Conservation (phyloP, 1,140 invertebrate species). For the Drosophila sucinea region DNA sequence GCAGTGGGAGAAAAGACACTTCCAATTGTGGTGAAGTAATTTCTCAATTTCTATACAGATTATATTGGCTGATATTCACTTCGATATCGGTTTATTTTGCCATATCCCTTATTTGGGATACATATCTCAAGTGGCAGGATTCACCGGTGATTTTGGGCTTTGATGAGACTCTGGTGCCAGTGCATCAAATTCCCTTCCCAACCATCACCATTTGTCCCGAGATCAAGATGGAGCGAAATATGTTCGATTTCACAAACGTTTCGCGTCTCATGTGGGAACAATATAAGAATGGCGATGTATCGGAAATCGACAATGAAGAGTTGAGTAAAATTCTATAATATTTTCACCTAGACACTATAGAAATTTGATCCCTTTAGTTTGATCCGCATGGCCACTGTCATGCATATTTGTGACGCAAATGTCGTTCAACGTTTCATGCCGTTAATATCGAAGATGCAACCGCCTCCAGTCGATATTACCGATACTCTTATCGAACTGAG, state of each 20-base stretch:
- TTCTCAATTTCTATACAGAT: constrained; percentile 31
- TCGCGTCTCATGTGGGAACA: constrained; percentile 66
- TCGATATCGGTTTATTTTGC: constrained; percentile 76
- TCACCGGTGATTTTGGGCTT: constrained; percentile 87
- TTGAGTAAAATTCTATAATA: constrained; percentile 55
- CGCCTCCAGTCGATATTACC: constrained; percentile 32
- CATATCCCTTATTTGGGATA: constrained; percentile 84
- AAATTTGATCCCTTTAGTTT: constrained; percentile 34
- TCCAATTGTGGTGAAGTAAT: background rate
- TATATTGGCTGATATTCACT: constrained; percentile 77
- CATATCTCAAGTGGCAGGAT: constrained; percentile 86
- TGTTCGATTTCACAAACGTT: constrained; percentile 85
- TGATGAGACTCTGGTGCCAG: constrained; percentile 85
- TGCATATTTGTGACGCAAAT: constrained; percentile 76
- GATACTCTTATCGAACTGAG: constrained; percentile 67
- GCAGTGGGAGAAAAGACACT: no score
- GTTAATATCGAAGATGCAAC: constrained; percentile 43
- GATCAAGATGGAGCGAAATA: constrained; percentile 85
- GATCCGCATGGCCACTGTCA: constrained; percentile 58
- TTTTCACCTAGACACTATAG: background rate
- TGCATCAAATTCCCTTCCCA: constrained; percentile 86
- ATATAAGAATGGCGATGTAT: constrained; percentile 35
- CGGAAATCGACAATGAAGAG: constrained; percentile 61
- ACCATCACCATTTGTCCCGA: constrained; percentile 87
- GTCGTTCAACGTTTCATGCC: constrained; percentile 59